Evolutionary conservation across 2,888 invertebrate species (phyloP).

Genomic region (Salticus scenicus): DNA sequence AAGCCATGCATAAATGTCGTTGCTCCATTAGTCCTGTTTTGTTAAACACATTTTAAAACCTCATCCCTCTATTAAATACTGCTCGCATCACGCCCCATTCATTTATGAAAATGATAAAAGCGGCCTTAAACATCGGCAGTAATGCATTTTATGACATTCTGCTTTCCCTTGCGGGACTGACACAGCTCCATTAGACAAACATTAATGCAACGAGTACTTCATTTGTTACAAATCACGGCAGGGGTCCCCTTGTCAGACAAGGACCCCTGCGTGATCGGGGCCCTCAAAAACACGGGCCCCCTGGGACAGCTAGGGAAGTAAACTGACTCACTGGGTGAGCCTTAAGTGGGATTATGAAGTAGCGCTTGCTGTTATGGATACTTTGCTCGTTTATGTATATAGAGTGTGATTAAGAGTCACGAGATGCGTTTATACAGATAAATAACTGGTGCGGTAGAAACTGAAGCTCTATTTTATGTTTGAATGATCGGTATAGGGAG

Average conservation of each 20-base stretch:
- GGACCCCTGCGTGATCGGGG: not conserved
- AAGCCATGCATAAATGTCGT: conserved; percentile 5
- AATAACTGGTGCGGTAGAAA: not conserved
- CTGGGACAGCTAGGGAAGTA: not conserved
- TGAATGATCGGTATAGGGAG: not conserved
- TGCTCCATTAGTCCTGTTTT: not conserved
- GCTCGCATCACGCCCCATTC: conserved; percentile 2
- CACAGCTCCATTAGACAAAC: not conserved
- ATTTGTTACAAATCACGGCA: conserved; percentile 5
- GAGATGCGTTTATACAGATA: not conserved
- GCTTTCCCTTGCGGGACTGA: not conserved
- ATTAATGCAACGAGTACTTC: not conserved
- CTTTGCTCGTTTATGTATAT: not conserved
- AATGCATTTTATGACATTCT: conserved; percentile 10
- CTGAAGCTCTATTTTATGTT: no score
- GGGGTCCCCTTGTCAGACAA: conserved; percentile 12
- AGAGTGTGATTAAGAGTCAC: conserved; percentile 7
- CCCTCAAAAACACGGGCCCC: not conserved
- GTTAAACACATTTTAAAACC: conserved; percentile 19
- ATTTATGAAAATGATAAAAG: conserved; percentile 15
- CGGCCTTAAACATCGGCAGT: conserved; percentile 12
- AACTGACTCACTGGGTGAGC: conserved; percentile 4
- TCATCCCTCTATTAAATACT: conserved; percentile 8
- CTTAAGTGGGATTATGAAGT: conserved; percentile 2
- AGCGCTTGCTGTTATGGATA: not conserved